Evolutionary conservation across 2,888 invertebrate species (phyloP), one percentile per base, ranked within the genome.

Genomic region (Graphium colonna): DNA sequence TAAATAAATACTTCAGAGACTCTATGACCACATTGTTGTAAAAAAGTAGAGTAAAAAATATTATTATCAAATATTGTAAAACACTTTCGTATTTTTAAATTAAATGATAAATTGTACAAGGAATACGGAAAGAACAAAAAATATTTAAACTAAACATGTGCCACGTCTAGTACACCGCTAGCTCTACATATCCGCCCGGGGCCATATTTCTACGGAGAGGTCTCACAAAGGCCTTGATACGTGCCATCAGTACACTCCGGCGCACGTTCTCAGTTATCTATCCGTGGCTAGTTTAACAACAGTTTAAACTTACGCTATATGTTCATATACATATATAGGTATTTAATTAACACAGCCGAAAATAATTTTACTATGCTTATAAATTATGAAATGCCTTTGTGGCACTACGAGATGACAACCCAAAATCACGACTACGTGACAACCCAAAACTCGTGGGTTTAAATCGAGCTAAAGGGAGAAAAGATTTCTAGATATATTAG

Each of bases 171-270:
- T 28, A 12, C 1, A 17, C 39, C 21, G 15, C 13, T 7, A 41
- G 4, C 28, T 75, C 74, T 74, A 60, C n/a, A 41, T 55, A 51
- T 48, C 47, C 46, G 71, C 81, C 69, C 50, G 41, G 45, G 73
- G 82, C 74, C 49, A 71, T 76, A 74, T 72, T 73, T 68, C 73
- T 71, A 63, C 60, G 64, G 61, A 64, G 68, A 70, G 72, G 66
- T 68, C 67, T 60, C 68, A 75, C 80, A 78, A 79, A 78, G 81
- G 75, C 76, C 73, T 65, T 67, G 70, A 79, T 81, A 79, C 71
- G 72, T 71, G 70, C 67, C 62, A 69, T 70, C 68, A 62, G 67
- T 63, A 55, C 66, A 62, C 56, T 58, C 45, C 9, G 28, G 52
- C 46, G 42, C 53, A 49, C 40, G 54, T 54, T 40, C 39, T 16